Base-by-base conservation (phyloP, 1,140 invertebrate genomes). In the Telenomus remus region DNA sequence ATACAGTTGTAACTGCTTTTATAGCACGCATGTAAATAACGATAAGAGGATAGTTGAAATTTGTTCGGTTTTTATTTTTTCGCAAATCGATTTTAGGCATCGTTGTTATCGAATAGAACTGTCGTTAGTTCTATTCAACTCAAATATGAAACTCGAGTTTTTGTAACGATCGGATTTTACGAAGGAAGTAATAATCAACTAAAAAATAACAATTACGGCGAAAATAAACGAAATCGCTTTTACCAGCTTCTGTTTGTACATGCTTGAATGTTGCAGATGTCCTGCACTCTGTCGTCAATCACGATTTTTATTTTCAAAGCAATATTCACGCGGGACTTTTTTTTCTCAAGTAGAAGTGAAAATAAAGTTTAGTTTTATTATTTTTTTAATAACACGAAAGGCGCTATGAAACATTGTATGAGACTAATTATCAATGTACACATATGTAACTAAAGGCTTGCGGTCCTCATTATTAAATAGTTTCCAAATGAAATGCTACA, bases 81-180 rank as follows among this genome's bases (percentile, higher is more conserved):
- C 51, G 42, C 55, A 42, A 13, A 49, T 39, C 54, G 51, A 49
- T 55, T 63, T 57, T 66, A 61, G 47, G 49, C 54, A 34, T 65
- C 35, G 46, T 65, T 66, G 27, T 66, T 61, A 56, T 51, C 39
- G 13, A 39, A 55, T 66, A 73, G 49, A 50, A 0, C 12, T 73
- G 66, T 50, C 11, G 56, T 56, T 73, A 56, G 65, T 73, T 73
- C 61, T 73, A 73, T 60, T 65, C 14, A 73, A 48, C 12, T 16
- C 19, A 27, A 27, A 27, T 27, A 27, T 27, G 19, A 27, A 48
- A 55, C 55, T 66, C 61, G 50, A 55, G 61, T 68, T 74, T n/a
- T 73, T 49, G 27, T 56, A 68, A 74, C 34, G 14, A 33, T 53
- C 48, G 57, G 50, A 50, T 55, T 72, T 65, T 61, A 50, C 37